Percentiles rank a stretch among this genome's conserved stretches.
Evolutionary conservation across 2,113 vertebrate genomes (phyloP).

Genomic region (Pteruthius melanotis): DNA sequence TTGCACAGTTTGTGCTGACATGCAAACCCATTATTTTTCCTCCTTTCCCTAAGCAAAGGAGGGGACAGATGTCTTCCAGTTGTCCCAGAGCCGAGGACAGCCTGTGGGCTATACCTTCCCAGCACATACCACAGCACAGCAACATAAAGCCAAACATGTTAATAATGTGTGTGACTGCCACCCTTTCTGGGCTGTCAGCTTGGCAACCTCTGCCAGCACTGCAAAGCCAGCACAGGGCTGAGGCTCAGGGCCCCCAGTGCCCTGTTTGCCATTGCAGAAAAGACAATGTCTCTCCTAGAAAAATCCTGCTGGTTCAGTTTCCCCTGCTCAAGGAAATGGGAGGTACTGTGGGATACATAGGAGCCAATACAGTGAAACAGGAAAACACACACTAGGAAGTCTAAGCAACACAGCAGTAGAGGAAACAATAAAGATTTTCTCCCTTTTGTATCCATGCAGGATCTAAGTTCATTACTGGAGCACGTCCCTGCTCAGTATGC

Average conservation of each 20-base stretch:
- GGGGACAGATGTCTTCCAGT: neutral
- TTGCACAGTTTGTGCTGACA: neutral
- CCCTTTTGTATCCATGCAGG: neutral
- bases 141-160: neutral
- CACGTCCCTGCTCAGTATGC: neutral
- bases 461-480: neutral
- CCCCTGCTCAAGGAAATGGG: neutral
- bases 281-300: neutral
- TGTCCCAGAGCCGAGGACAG: neutral
- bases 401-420: neutral
- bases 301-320: neutral
- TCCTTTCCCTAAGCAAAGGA: neutral
- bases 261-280: neutral
- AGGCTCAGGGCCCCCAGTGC: neutral
- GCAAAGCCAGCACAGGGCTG: neutral
- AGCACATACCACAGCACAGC: neutral
- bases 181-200: neutral
- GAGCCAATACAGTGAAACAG: neutral
- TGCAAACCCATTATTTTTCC: neutral
- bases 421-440: neutral
- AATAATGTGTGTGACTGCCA: neutral
- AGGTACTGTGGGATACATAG: neutral
- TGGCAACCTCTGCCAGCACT: neutral
- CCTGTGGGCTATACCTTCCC: neutral
- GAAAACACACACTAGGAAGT: neutral